Evolutionary conservation across 2,797 vertebrate species (phyloP).

Genomic region (Gymnopithys bicolor): DNA sequence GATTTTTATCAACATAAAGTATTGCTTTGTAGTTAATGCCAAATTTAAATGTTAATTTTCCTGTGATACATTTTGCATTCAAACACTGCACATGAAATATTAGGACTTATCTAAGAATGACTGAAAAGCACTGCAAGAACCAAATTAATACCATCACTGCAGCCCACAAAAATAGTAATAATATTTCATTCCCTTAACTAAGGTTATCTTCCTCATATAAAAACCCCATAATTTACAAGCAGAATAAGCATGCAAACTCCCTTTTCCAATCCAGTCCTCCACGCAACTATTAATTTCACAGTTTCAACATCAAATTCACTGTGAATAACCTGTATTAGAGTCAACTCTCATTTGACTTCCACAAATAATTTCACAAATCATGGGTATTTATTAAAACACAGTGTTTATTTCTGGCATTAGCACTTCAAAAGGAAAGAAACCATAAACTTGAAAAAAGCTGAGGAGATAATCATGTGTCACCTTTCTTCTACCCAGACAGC

Average conservation of each 20-base stretch:
- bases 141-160: not conserved
- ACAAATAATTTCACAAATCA: not conserved
- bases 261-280: not conserved
- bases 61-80: not conserved
- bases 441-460: not conserved
- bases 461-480: not conserved
- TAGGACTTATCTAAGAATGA: not conserved
- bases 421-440: not conserved
- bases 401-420: not conserved
- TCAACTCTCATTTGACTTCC: not conserved
- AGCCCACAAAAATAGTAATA: not conserved
- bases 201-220: not conserved
- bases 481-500: not conserved
- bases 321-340: not conserved
- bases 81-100: not conserved
- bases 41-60: slow-evolving; percentile 33
- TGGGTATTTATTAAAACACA: not conserved
- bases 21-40: slow-evolving; percentile 1
- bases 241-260: not conserved
- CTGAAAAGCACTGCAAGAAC: slow-evolving; percentile 12
- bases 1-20: slow-evolving; percentile 47
- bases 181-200: not conserved
- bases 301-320: not conserved
- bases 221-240: not conserved
- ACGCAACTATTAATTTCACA: not conserved